Percentiles rank a stretch among this genome's conserved stretches.
Evolutionary conservation across 2,888 invertebrate genomes (phyloP).

Genomic region (Drosophila tanythrix): DNA sequence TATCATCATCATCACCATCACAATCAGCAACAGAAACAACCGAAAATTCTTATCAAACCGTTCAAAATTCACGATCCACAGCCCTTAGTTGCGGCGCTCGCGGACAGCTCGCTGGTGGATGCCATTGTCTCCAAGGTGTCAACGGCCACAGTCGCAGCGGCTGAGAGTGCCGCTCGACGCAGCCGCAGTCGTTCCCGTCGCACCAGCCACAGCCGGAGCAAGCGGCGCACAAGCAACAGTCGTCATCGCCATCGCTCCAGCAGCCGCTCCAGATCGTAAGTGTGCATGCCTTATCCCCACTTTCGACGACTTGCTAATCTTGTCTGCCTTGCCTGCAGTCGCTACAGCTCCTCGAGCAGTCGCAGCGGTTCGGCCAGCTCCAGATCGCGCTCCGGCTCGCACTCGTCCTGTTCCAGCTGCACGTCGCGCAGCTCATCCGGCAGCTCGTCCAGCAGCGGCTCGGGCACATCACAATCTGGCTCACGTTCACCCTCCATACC

Average conservation of each 20-base stretch:
- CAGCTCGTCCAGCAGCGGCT: constrained; percentile 81
- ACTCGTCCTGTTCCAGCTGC: constrained; percentile 82
- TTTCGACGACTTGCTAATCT: not conserved
- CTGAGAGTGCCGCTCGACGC: constrained; percentile 82
- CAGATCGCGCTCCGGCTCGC: constrained; percentile 83
- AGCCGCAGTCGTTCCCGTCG: constrained; percentile 83
- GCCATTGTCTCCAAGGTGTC: constrained; percentile 84
- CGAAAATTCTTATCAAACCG: constrained; percentile 85
- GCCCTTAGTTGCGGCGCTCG: constrained; percentile 83
- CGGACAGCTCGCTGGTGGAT: constrained; percentile 83
- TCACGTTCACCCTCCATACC: constrained; percentile 96
- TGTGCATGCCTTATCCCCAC: constrained; percentile 19
- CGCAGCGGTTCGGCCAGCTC: constrained; percentile 81
- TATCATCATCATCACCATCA: constrained; percentile 80
- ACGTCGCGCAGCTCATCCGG: constrained; percentile 83
- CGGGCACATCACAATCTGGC: constrained; percentile 84
- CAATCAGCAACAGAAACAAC: constrained; percentile 80
- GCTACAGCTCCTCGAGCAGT: constrained; percentile 83
- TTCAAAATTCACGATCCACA: constrained; percentile 85
- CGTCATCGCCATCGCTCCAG: constrained; percentile 72
- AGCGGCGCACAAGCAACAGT: constrained; percentile 81
- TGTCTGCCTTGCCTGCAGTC: constrained; percentile 46
- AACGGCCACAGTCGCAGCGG: constrained; percentile 83
- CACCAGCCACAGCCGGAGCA: constrained; percentile 68
- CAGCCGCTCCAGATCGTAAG: constrained; percentile 85